Base-by-base conservation (phyloP, 2,113 vertebrate species). In the Periophthalmodon schlosseri region DNA sequence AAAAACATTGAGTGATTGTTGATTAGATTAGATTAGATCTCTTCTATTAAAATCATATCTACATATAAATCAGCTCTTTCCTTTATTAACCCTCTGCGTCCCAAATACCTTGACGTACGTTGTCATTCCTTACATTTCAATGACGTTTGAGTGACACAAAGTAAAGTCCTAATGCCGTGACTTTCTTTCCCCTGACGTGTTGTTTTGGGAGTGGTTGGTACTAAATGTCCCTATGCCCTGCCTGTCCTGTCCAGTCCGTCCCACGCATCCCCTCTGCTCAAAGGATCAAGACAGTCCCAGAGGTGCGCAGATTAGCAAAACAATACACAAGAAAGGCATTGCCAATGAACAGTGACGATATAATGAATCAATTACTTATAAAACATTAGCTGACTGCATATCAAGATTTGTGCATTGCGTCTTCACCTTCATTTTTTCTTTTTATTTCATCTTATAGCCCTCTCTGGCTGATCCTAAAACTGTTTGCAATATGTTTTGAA, bases 101-200 rank as follows among this genome's bases (percentile, higher is more conserved):
- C 5, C 36, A 7, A 44, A 36, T 69, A 57, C 49, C 14, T 9
- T 63, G 60, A 63, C 60, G 60, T 33, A 13, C 14, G 14, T 63
- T 46, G 24, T 68, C 44, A 68, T 61, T 33, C 74, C 21, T 46
- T 28, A 57, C 28, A 71, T 65, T 66, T 70, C 68, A 73, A 20
- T 67, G 10, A 68, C 21, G 56, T 68, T 74, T 18, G 14, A 34
- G 56, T n/a, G 61, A 65, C 63, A 36, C 34, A 39, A 5, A 13
- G 64, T 9, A 3, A 36, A 4, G 20, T 13, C 16, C 33, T 10
- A n/a, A 58, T 18, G 36, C 69, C 60, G 20, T 23, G 34, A n/a
- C 63, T 65, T 65, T 34, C 63, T 39, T 4, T 9, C 16, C 2
- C 63, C 16, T n/a, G 34, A n/a, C 34, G 34, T 20, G 18, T 65